These are phyloP conservation scores for Trematocara unimaculatum DNA, from an alignment of 2,113 vertebrate genomes.

Conservation along the genomic window DNA sequence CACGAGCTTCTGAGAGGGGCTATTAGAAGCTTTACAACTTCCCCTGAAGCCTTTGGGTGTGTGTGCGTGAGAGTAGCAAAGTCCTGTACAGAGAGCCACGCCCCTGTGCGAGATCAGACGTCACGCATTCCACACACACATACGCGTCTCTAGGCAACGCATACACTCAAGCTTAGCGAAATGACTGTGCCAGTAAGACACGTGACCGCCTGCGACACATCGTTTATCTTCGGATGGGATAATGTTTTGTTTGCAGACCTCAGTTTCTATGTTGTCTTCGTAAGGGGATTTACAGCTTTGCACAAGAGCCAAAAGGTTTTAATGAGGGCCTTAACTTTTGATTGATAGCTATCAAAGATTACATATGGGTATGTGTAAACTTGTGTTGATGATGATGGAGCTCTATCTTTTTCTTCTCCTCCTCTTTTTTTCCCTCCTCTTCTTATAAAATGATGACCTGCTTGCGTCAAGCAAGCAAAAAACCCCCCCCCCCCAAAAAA, in stretches of 20 bases:
- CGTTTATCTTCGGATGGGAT: constrained; percentile 27
- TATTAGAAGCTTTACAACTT: constrained; percentile 71
- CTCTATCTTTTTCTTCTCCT: not conserved
- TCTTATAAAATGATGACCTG: not conserved
- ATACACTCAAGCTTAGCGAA: constrained; percentile 52
- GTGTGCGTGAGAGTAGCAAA: constrained; percentile 29
- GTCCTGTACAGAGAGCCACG: constrained; percentile 54
- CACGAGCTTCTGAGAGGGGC: constrained; percentile 42
- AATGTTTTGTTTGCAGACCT: constrained; percentile 48
- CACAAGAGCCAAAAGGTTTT: not conserved
- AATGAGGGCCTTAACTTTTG: not conserved
- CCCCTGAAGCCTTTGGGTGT: constrained; percentile 30
- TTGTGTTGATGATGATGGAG: not conserved
- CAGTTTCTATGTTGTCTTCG: constrained; percentile 49
- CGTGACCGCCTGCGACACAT: constrained; percentile 23
- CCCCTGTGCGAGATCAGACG: constrained; percentile 63
- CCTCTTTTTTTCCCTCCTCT: not conserved
- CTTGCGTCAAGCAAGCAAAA: not conserved
- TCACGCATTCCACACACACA: constrained; percentile 73
- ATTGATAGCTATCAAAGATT: not conserved
- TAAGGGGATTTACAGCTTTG: constrained; percentile 51
- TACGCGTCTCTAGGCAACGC: constrained; percentile 67
- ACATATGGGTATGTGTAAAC: not conserved
- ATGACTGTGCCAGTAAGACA: constrained; percentile 58
- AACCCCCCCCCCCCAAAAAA: not conserved